Base-by-base conservation (phyloP, 2,888 invertebrate species). In the Drosophila hamatofila region DNA sequence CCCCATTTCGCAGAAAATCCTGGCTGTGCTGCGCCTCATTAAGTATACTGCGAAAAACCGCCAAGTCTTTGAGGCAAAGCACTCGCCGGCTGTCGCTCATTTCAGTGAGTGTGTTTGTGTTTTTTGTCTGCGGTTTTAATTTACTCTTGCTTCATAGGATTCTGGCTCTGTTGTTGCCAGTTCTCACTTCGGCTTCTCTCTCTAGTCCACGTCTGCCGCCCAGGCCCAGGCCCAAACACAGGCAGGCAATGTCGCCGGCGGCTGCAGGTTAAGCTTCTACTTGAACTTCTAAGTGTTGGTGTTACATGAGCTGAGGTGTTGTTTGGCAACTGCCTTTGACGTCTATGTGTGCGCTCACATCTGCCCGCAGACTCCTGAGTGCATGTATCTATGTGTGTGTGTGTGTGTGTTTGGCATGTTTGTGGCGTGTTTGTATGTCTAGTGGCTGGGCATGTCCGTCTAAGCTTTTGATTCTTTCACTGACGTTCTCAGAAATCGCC, bases 221-320 rank as follows among this genome's bases (percentile, higher is more conserved):
- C 25, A 3, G 25, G 25, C 25, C n/a, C n/a, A n/a, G n/a, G n/a
- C n/a, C n/a, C n/a, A n/a, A n/a, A n/a, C n/a, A n/a, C 25, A 25
- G 25, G 30, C 30, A 9, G 9, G 75, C 77, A 67, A 78, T 89
- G 88, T 84, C 82, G 84, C 90, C 89, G 84, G 46, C 80, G 88
- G 90, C 89, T 87, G 85, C 82, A 88, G 90, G 91, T 91, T 91
- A 91, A 91, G 91, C 84, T 88, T 89, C 90, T 87, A 83, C 91
- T 91, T 91, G 91, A 91, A 91, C 91, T 88, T 88, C 90, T 78
- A 89, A 91, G 91, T 91, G 91, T 81, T 89, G 90, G 86, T 80
- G 83, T 80, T 76, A 85, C 85, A 87, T 65, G 83, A 76, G 76
- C 78, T 73, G 78, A 85, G 75, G 83, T 81, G 77, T 78, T 85